Conservation (phyloP, 2,113 vertebrate genomes). For the Tetraodon nigroviridis region DNA sequence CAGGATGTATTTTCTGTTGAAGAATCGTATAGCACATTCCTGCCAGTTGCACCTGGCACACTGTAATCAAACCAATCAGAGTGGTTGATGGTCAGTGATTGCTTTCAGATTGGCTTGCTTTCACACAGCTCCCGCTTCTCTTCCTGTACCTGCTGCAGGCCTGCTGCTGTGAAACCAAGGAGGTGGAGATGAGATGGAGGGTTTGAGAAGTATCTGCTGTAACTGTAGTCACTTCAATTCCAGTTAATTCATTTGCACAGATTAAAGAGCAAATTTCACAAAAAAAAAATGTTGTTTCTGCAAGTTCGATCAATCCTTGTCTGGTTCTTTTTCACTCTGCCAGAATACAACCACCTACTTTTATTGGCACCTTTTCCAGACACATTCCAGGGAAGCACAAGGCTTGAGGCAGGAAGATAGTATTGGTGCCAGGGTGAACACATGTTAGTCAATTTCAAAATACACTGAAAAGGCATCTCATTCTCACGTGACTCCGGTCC, state of each 20-base stretch:
- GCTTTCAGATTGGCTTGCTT: slow-evolving; percentile 67
- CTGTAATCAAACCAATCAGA: slow-evolving; percentile 73
- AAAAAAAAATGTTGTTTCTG: neutral
- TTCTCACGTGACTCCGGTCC: slow-evolving; percentile 56
- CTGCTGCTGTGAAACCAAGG: slow-evolving; percentile 34
- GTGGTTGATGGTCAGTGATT: slow-evolving; percentile 69
- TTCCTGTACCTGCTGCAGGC: slow-evolving; percentile 52
- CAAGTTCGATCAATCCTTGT: neutral
- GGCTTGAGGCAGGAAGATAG: slow-evolving; percentile 56
- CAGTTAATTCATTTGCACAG: slow-evolving; percentile 42
- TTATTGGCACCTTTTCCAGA: slow-evolving; percentile 20
- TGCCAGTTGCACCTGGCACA: slow-evolving; percentile 62
- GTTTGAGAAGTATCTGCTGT: slow-evolving; percentile 38
- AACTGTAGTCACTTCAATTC: slow-evolving; percentile 28
- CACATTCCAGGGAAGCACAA: slow-evolving; percentile 22
- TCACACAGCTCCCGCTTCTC: slow-evolving; percentile 18
- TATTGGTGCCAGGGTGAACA: slow-evolving; percentile 36
- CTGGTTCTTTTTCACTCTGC: neutral
- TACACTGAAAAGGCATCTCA: slow-evolving; percentile 61
- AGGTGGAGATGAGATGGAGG: slow-evolving; percentile 26
- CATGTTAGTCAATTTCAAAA: slow-evolving; percentile 66
- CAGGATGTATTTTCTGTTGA: slow-evolving; percentile 63
- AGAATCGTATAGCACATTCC: slow-evolving; percentile 42
- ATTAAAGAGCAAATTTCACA: slow-evolving; percentile 30
- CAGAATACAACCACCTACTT: slow-evolving; percentile 41